A percentile compares a stretch with the other conserved stretches of the same genome.
phyloP scores from a whole-genome alignment of 2,888 invertebrate genomes.

The Hydropsyche betteni region DNA sequence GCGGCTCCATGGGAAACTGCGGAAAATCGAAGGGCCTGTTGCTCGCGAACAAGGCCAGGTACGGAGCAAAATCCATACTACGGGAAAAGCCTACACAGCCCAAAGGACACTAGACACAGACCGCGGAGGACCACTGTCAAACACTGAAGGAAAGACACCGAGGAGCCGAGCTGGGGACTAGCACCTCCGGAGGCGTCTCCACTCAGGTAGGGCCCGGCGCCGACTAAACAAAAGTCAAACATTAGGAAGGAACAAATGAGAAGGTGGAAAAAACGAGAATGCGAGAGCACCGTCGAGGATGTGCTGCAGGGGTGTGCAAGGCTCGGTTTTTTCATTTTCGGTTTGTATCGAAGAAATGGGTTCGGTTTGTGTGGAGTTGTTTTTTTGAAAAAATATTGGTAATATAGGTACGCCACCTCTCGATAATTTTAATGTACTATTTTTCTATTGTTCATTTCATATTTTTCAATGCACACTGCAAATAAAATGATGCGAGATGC shows the following conservation, averaged over 20 bases:
- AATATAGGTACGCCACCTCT: no score
- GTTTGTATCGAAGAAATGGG: not conserved
- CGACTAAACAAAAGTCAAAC: constrained; percentile 68
- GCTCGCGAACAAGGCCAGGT: constrained; percentile 60
- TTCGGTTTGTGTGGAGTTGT: no score
- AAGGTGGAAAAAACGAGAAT: constrained; percentile 60
- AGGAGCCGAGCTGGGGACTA: not conserved
- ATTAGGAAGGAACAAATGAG: constrained; percentile 70
- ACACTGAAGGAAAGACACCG: not conserved
- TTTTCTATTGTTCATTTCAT: no score
- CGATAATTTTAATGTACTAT: no score
- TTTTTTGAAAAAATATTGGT: no score
- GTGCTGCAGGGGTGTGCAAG: constrained; percentile 25
- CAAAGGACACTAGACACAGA: no score
- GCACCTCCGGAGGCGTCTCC: constrained; percentile 57
- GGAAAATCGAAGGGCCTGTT: constrained; percentile 18
- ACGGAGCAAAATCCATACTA: constrained; percentile 63
- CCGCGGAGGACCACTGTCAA: not conserved
- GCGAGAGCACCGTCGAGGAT: constrained; percentile 46
- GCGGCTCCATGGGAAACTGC: constrained; percentile 62
- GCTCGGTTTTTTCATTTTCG: not conserved
- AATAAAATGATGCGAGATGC: no score
- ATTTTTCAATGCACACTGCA: no score
- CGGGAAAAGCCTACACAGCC: no score
- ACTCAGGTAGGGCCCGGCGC: constrained; percentile 68